Percentiles rank a stretch among this genome's conserved stretches.
These are phyloP conservation scores for Stenopsyche tienmushanensis DNA, from an alignment of 1,140 invertebrate species.

Conservation along the genomic window DNA sequence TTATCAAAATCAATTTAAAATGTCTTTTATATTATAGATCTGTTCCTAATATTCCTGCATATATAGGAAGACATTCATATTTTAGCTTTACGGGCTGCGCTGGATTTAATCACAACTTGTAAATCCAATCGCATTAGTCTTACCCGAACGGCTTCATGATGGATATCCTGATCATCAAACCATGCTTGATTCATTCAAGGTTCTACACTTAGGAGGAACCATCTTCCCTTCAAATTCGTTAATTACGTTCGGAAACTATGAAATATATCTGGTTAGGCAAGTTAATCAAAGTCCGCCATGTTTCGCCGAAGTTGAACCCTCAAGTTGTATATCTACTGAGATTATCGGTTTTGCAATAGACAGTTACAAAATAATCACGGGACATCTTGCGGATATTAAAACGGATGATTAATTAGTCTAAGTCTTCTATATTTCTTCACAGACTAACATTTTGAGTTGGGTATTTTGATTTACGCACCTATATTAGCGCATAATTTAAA, in stretches of 20 bases:
- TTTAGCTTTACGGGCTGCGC: too few species aligned
- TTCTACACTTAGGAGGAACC: too few species aligned
- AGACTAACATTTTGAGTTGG: too few species aligned
- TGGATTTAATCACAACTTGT: neutral
- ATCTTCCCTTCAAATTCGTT: neutral
- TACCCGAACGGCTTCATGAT: neutral
- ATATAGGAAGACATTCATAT: too few species aligned
- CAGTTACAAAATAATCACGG: neutral
- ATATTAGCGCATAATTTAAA: too few species aligned
- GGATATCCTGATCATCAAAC: neutral
- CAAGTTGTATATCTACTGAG: neutral
- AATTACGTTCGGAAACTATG: neutral
- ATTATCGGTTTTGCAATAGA: neutral
- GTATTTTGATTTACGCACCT: too few species aligned
- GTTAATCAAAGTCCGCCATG: neutral
- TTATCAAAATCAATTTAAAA: too few species aligned
- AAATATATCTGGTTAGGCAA: neutral
- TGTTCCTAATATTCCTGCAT: too few species aligned
- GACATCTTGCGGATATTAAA: neutral
- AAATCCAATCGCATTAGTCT: neutral
- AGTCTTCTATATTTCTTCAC: too few species aligned
- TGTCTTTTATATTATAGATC: too few species aligned
- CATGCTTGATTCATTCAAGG: neutral
- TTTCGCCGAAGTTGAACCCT: neutral
- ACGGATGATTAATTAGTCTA: neutral